Base-by-base conservation (phyloP, 2,888 invertebrate species). In the Serripes groenlandicus region DNA sequence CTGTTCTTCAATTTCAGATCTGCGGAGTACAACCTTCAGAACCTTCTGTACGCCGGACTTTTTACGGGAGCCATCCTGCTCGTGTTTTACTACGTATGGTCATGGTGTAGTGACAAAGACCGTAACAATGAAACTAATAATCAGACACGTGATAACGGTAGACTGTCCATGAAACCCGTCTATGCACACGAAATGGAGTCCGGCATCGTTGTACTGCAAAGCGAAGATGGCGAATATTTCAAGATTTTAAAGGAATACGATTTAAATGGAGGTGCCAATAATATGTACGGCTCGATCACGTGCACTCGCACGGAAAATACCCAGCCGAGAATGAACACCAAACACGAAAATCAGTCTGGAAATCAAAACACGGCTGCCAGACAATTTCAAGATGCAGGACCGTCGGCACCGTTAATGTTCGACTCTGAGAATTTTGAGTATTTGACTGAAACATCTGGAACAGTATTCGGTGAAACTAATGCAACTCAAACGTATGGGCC, bases 111-210 rank as follows among this genome's bases (percentile, higher is more conserved):
- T 28, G 78, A 78, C n/a, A 73, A 49, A 26, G 78, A 78, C n/a
- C 23, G 34, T 9, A 26, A 66, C 15, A 49, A 11, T 5, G 37
- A 72, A 18, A 15, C 18, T 11, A 28, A 70, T 18, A 30, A 11
- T 0, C 35, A 68, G 9, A 7, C 34, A 35, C 21, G 28, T 18
- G 42, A 34, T 23, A 42, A 66, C 23, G 42, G 66, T 23, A 42
- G 58, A 52, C 42, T 78, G 7, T 62, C 68, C n/a, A 62, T 85
- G 77, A 84, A 78, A 18, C 79, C 88, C 0, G 81, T 87, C 1
- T 89, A 86, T 32, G 87, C 85, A 0, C 88, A 89, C 42, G 88
- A 89, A 62, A 73, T 89, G 3, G 86, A 87, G 70, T 87, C 88
- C 0, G 88, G 88, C 23, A 69, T 86, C 18, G 80, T 89, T 35